Base-by-base conservation (phyloP, 2,888 invertebrate species). In the Tiliacea citrago region DNA sequence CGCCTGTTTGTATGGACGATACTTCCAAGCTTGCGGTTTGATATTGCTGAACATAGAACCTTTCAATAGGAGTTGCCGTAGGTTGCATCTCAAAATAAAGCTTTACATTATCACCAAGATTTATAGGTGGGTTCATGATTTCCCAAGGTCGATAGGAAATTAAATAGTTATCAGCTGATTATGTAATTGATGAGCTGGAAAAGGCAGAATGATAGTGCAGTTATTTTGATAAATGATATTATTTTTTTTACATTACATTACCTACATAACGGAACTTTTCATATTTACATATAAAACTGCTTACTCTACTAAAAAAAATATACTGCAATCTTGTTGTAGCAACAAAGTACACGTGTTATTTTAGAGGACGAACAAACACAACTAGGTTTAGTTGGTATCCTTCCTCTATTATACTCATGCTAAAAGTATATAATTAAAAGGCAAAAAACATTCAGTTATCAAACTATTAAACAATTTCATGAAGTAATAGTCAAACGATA, bases 401-500 rank as follows among this genome's bases (percentile, higher is more conserved):
- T 53, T 55, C 24, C 24, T 66, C 42, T 61, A 35, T 49, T 16
- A 67, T n/a, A 73, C 51, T 78, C 21, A 72, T 61, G 53, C 63
- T 7, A 68, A 58, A 68, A 35, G 18, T 21, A 21, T 65, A 29
- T 45, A 24, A 63, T 78, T 67, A 51, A 67, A 69, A 67, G 65
- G 42, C 76, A 63, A 77, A 82, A 63, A 77, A 82, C 47, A 60
- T 67, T 68, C 61, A 83, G 61, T 81, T 81, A 81, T 83, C 83
- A 83, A 69, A 62, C 58, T 58, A 82, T 83, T 73, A 62, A 86
- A 77, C 77, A 73, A 82, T 82, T 86, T 76, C 70, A 82, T 74
- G 73, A 84, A 84, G 77, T 82, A 86, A 84, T 86, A 86, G 76
- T 65, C 75, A 75, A 80, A 82, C 71, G 85, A 79, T 86, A 79